A percentile compares a stretch with the other conserved stretches of the same genome.
phyloP scores from a whole-genome alignment of 2,113 vertebrate species.

The Podilymbus podiceps region DNA sequence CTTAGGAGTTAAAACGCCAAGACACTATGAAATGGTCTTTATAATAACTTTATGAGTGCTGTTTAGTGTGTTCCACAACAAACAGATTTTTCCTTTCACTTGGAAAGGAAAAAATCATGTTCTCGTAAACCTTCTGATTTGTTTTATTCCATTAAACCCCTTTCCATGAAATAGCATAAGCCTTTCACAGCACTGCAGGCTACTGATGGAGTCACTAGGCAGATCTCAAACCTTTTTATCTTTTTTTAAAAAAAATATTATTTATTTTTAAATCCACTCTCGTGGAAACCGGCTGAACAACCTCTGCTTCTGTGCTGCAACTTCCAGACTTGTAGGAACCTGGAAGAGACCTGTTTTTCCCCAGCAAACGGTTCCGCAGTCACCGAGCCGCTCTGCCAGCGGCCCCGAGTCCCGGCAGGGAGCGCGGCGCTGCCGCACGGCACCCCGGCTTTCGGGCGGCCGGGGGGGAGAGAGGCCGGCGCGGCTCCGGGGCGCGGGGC shows the following conservation, averaged over 20 bases:
- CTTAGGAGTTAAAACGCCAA: background rate
- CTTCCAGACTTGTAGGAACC: background rate
- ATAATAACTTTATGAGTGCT: background rate
- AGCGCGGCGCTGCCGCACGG: background rate
- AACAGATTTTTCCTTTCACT: background rate
- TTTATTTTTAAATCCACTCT: background rate
- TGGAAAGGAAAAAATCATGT: background rate
- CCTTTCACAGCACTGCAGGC: background rate
- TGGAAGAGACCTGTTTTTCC: too few species aligned
- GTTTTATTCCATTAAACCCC: background rate
- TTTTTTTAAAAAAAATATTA: too few species aligned
- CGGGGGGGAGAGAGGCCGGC: too few species aligned
- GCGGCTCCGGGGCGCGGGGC: too few species aligned
- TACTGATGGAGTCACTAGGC: background rate
- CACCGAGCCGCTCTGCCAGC: background rate
- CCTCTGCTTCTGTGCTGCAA: background rate
- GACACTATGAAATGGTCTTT: background rate
- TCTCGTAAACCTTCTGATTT: background rate
- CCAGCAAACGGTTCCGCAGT: fast-evolving
- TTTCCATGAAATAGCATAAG: background rate
- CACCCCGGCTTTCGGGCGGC: too few species aligned
- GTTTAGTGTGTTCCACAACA: background rate
- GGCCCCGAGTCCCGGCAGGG: too few species aligned
- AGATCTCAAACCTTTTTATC: background rate
- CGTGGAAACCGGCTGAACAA: background rate